Evolutionary conservation across 64 coral and sea anemone species (phyloP), one percentile per base, ranked within the genome.

Genomic region (Trachythela sp.): DNA sequence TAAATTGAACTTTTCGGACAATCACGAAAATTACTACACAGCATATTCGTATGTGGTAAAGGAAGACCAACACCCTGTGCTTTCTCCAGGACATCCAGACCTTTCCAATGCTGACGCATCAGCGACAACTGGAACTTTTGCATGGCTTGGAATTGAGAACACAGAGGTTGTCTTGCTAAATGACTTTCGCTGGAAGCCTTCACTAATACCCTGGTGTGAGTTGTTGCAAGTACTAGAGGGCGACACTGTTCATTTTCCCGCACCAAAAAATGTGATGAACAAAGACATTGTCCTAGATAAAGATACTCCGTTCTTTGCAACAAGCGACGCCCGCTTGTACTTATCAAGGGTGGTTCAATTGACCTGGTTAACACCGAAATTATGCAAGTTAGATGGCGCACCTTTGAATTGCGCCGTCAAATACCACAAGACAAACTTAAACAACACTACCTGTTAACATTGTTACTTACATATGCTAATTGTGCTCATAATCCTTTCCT

Each of bases 21-120:
- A 35, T 24, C 70, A 83, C 32, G 39, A 22, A 56, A 92, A 92
- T 75, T 92, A 92, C 43, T 88, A 84, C 43, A 84, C 91, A 26
- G 87, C 87, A 9, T 92, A 64, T 27, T 26, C 77, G 59, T 92
- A 89, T 39, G 84, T 51, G 2, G 88, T 86, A 20, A 92, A 88
- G 48, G 72, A 92, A 84, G 91, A 92, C 42, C 50, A 27, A 34
- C 6, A 43, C 35, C 88, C 39, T 41, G 37, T 89, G 13, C 58
- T 71, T 18, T 92, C 91, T 31, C 40, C 42, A 30, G 68, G 41
- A 37, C 86, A 92, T 45, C 86, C 91, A 56, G 76, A 92, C 33
- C 60, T 92, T 10, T 40, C 70, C n/a, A 92, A 84, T 54, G 27
- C 70, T 14, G 39, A 8, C 5, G 40, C 15, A 87, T 32, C 27